Percentiles rank a stretch among this genome's conserved stretches.
Evolutionary conservation across 2,797 vertebrate species (phyloP).

Genomic region (Arctocebus calabarensis): DNA sequence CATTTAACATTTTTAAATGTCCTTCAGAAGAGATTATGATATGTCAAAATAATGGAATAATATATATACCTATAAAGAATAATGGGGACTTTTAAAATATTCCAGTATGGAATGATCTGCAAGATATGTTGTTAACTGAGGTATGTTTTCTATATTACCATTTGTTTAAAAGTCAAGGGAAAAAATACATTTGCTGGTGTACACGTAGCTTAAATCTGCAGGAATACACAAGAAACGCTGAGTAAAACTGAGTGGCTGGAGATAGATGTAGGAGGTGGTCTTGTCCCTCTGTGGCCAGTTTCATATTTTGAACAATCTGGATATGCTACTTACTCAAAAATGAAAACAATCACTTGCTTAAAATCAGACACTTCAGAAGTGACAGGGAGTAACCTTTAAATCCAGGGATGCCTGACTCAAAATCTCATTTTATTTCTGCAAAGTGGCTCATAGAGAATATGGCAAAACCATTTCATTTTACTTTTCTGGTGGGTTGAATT

Average conservation of each 20-base stretch:
- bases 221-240: background rate
- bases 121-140: background rate
- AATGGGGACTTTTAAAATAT: background rate
- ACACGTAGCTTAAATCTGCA: background rate
- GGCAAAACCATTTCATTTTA: background rate
- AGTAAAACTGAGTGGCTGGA: background rate
- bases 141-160: background rate
- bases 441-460: background rate
- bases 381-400: constrained; percentile 7
- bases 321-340: constrained; percentile 35
- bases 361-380: background rate
- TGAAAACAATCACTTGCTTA: constrained; percentile 32
- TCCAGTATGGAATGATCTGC: background rate
- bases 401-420: background rate
- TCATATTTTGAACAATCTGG: background rate
- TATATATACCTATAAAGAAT: background rate
- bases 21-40: background rate
- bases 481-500: constrained; percentile 23
- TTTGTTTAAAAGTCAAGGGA: constrained; percentile 46
- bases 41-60: constrained; percentile 18
- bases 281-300: background rate
- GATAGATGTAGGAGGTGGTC: background rate
- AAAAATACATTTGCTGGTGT: background rate
- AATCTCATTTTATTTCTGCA: background rate
- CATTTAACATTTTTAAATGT: background rate